phyloP scores from a whole-genome alignment of 2,797 vertebrate genomes.

The Megalops cyprinoides region DNA sequence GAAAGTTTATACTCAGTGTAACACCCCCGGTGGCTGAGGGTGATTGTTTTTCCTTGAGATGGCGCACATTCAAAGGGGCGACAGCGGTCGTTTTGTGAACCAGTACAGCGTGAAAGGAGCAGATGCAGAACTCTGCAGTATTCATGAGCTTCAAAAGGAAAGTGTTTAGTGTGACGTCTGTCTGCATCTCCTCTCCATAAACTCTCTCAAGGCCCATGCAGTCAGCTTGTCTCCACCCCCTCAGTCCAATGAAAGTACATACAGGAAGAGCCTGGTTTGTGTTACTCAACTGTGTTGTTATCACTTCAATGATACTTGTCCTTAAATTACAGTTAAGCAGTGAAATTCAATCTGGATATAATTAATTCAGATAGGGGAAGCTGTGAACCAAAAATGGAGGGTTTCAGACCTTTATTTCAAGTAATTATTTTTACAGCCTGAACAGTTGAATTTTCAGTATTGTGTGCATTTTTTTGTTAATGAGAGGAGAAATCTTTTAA shows the following conservation, averaged over 20 bases:
- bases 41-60: background rate
- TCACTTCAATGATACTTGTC: too few species aligned
- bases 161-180: background rate
- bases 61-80: background rate
- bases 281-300: too few species aligned
- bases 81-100: background rate
- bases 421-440: too few species aligned
- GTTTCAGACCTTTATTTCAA: too few species aligned
- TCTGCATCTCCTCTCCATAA: background rate
- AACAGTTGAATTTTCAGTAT: too few species aligned
- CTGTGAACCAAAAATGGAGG: too few species aligned
- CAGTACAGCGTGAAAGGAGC: background rate
- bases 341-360: too few species aligned
- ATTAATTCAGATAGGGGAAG: too few species aligned
- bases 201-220: background rate
- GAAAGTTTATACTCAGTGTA: background rate
- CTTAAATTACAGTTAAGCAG: too few species aligned
- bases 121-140: background rate
- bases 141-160: slow-evolving; percentile 12
- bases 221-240: background rate
- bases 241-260: background rate
- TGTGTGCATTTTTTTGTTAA: too few species aligned
- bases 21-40: background rate
- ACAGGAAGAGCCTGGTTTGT: background rate
- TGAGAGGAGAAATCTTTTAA: too few species aligned